Conservation (phyloP, 2,888 invertebrate species). For the Priocnemis perturbator region DNA sequence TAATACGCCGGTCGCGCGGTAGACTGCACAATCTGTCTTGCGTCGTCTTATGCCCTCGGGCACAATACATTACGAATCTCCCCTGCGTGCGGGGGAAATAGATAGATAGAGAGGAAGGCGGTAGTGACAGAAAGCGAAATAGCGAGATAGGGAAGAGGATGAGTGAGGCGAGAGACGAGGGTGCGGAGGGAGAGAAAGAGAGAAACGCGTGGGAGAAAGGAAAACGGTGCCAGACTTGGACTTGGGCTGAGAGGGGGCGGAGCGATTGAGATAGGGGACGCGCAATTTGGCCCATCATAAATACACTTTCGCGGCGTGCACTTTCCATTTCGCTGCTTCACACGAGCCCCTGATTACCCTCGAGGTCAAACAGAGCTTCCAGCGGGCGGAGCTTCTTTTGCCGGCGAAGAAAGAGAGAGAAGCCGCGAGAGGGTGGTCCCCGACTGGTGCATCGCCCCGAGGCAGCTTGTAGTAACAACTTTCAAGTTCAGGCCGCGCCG, state of each 20-base stretch:
- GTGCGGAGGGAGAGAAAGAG: too few relatives aligned
- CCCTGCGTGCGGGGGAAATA: conserved; percentile 7
- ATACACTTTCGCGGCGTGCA: conserved; percentile 42
- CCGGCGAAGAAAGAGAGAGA: not conserved
- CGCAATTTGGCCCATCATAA: conserved; percentile 46
- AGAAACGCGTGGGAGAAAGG: not conserved
- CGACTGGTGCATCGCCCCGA: conserved; percentile 34
- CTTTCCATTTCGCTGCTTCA: conserved; percentile 54
- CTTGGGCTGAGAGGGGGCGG: not conserved
- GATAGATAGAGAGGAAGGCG: conserved; percentile 1
- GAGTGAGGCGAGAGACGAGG: too few relatives aligned
- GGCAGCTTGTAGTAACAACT: conserved; percentile 48
- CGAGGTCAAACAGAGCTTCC: conserved; percentile 50
- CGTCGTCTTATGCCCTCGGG: conserved; percentile 24
- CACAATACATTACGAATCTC: conserved; percentile 31
- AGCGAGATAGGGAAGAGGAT: too few relatives aligned
- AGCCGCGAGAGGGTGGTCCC: not conserved
- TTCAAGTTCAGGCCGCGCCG: conserved; percentile 50
- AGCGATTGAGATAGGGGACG: conserved; percentile 2
- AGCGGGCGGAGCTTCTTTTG: conserved; percentile 35
- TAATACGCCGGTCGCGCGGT: conserved; percentile 16
- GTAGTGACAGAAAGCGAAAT: conserved; percentile 1
- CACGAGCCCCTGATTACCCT: conserved; percentile 49
- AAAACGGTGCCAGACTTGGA: not conserved
- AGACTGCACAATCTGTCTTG: conserved; percentile 31